A percentile compares a stretch with the other conserved stretches of the same genome.
Conservation (phyloP, 2,888 invertebrate genomes). For the Chelonus formosanus region DNA sequence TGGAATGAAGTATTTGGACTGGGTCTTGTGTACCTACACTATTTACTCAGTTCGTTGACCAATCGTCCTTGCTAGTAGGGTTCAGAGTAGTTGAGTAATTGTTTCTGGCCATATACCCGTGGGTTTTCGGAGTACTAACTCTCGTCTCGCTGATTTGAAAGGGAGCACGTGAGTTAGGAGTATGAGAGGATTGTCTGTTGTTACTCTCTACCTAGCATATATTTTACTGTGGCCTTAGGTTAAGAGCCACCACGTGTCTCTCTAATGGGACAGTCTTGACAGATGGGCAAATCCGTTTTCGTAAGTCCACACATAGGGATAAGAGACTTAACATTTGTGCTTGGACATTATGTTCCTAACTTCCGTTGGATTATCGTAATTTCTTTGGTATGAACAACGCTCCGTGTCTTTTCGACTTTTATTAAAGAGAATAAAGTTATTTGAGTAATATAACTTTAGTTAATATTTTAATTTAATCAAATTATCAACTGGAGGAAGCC, state of each 20-base stretch:
- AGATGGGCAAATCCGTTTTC: slow-evolving; percentile 37
- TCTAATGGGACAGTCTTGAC: slow-evolving; percentile 53
- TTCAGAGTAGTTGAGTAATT: not conserved
- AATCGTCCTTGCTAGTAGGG: not conserved
- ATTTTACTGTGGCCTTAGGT: slow-evolving; percentile 33
- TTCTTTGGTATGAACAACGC: too few species aligned
- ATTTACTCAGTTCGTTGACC: slow-evolving; percentile 7
- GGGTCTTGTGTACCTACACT: not conserved
- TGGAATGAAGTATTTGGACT: not conserved
- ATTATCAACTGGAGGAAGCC: too few species aligned
- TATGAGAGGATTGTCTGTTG: not conserved
- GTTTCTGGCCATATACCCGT: slow-evolving; percentile 11
- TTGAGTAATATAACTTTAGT: not conserved
- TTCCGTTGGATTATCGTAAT: too few species aligned
- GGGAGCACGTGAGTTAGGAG: not conserved
- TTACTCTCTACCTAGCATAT: not conserved
- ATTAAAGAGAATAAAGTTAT: not conserved
- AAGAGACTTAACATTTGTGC: too few species aligned
- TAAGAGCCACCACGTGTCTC: slow-evolving; percentile 56
- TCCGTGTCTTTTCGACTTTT: too few species aligned
- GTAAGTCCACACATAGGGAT: not conserved
- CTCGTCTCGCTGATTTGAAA: slow-evolving; percentile 5
- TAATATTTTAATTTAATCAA: too few species aligned
- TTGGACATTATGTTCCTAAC: too few species aligned
- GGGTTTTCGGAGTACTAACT: slow-evolving; percentile 1